Evolutionary conservation across 2,113 vertebrate species (phyloP).

Genomic region (Chroicocephalus ridibundus): DNA sequence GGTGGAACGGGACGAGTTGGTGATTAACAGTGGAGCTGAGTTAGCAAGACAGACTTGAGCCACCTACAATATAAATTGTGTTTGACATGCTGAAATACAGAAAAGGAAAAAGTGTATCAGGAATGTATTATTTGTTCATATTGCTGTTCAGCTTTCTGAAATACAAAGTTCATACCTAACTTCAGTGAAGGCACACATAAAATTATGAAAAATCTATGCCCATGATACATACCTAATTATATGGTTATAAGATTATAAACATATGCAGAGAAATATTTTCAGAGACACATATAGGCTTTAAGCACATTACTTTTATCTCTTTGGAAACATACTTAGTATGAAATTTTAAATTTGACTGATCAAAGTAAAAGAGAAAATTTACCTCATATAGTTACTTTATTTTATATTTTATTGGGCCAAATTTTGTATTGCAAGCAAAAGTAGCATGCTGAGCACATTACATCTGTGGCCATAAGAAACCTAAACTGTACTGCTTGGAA

Average conservation of each 20-base stretch:
- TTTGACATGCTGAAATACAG: neutral
- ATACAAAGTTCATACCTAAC: neutral
- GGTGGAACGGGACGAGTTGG: neutral
- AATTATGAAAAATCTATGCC: neutral
- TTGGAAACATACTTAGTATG: neutral
- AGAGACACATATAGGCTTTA: neutral
- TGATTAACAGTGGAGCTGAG: neutral
- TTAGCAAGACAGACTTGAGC: neutral
- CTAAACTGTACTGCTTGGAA: neutral
- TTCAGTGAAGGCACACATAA: neutral
- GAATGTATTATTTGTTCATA: neutral
- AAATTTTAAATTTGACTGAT: neutral
- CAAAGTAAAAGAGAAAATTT: neutral
- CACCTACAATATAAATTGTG: neutral
- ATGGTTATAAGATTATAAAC: neutral
- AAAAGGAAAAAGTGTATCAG: neutral
- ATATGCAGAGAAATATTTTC: neutral
- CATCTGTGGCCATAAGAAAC: neutral
- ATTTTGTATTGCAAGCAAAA: neutral
- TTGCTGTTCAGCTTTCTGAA: neutral
- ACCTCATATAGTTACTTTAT: neutral
- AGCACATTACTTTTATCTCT: neutral
- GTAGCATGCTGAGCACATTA: neutral
- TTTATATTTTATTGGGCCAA: neutral
- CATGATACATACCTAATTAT: neutral